Percentiles rank a stretch among this genome's conserved stretches.
These are phyloP conservation scores for Thymelicus acteon DNA, from an alignment of 2,888 invertebrate genomes.

Conservation along the genomic window DNA sequence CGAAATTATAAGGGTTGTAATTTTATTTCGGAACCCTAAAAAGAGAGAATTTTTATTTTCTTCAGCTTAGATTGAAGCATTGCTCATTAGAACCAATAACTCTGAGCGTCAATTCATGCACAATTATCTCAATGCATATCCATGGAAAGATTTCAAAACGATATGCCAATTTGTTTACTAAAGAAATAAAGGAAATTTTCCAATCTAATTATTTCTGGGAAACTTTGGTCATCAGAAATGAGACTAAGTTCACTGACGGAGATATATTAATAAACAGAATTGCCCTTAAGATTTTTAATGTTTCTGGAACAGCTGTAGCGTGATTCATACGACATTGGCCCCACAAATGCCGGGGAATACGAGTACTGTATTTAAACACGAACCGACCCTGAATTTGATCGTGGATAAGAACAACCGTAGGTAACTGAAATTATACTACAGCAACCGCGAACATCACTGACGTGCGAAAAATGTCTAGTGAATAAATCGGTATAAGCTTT, in stretches of 20 bases:
- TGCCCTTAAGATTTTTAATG: conserved; percentile 79
- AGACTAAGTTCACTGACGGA: conserved; percentile 39
- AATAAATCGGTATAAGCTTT: conserved; percentile 64
- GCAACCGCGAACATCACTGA: conserved; percentile 42
- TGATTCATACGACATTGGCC: conserved; percentile 80
- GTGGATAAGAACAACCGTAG: conserved; percentile 55
- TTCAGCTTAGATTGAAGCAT: too few relatives aligned
- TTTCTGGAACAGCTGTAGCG: conserved; percentile 73
- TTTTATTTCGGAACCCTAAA: too few relatives aligned
- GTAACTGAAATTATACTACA: conserved; percentile 43
- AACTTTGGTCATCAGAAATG: conserved; percentile 28
- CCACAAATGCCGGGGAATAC: conserved; percentile 63
- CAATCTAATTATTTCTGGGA: conserved; percentile 31
- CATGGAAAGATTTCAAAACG: conserved; percentile 13
- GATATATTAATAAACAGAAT: conserved; percentile 65
- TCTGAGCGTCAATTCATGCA: conserved; percentile 13
- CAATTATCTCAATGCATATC: background rate
- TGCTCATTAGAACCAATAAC: conserved; percentile 1
- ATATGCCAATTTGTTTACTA: conserved; percentile 10
- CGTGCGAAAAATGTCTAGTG: conserved; percentile 57
- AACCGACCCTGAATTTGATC: conserved; percentile 68
- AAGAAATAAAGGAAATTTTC: conserved; percentile 31
- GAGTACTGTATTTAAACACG: conserved; percentile 64
- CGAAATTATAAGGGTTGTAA: background rate
- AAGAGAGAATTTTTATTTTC: too few relatives aligned